phyloP scores from a whole-genome alignment of 2,797 vertebrate species.

The Syndactyla subalaris region DNA sequence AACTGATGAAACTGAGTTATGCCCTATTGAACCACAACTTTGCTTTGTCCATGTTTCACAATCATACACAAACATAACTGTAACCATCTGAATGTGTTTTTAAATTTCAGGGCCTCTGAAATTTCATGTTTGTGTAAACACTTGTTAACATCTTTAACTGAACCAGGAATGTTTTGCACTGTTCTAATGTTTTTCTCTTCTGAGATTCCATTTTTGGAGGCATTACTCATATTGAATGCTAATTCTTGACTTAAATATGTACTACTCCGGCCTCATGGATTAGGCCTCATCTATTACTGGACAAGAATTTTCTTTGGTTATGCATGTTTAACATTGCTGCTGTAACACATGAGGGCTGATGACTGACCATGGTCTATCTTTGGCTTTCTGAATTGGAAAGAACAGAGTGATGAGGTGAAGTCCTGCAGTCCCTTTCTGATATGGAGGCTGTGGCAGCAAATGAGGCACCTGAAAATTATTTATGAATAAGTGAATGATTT shows the following conservation, averaged over 20 bases:
- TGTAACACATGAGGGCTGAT: neutral
- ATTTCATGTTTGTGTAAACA: neutral
- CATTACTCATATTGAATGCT: neutral
- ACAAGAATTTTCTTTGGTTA: slow-evolving; percentile 57
- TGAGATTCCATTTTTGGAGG: neutral
- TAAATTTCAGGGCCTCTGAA: neutral
- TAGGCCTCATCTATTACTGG: slow-evolving; percentile 44
- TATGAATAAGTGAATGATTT: neutral
- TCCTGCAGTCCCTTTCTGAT: neutral
- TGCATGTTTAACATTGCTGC: slow-evolving; percentile 40
- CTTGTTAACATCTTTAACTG: neutral
- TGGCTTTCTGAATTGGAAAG: neutral
- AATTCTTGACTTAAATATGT: neutral
- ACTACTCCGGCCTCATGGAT: neutral
- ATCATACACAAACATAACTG: neutral
- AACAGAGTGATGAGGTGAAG: neutral
- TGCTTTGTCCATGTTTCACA: neutral
- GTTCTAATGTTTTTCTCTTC: neutral
- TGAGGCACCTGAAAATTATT: neutral
- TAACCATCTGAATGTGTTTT: neutral
- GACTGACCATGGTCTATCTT: neutral
- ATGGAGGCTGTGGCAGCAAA: neutral
- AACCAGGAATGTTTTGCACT: neutral
- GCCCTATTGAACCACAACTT: neutral
- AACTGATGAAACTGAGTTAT: neutral